A percentile compares a stretch with the other conserved stretches of the same genome.
These are phyloP conservation scores for Percina caprodes DNA, from an alignment of 2,113 vertebrate genomes.

Conservation along the genomic window DNA sequence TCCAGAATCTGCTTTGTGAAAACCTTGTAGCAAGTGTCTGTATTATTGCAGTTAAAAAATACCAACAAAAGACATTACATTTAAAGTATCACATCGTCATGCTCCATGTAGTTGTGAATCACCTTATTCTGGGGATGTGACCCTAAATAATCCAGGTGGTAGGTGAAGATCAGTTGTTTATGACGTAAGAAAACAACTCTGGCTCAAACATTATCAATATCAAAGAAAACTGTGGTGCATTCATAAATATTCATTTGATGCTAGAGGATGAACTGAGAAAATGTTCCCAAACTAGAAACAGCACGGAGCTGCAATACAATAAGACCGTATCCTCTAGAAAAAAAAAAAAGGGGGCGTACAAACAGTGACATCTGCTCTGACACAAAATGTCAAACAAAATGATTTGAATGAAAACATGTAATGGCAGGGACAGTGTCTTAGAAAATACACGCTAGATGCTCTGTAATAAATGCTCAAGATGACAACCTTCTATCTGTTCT, in stretches of 20 bases:
- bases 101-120: not conserved
- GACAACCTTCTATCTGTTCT: not conserved
- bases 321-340: not conserved
- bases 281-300: conserved; percentile 15
- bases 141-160: conserved; percentile 24
- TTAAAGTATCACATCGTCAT: not conserved
- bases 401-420: not conserved
- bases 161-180: conserved; percentile 12
- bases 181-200: conserved; percentile 23
- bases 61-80: not conserved
- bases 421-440: not conserved
- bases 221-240: conserved; percentile 38
- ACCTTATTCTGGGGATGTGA: not conserved
- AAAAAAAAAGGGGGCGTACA: not conserved
- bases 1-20: conserved; percentile 3
- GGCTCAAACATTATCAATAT: conserved; percentile 46
- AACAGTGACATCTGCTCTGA: not conserved
- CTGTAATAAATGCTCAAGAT: not conserved
- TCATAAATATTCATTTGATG: conserved; percentile 48
- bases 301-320: not conserved
- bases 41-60: not conserved
- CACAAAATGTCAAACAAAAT: not conserved
- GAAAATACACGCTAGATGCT: not conserved
- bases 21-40: not conserved
- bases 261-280: conserved; percentile 30